These are phyloP conservation scores for Antennarius striatus DNA, from an alignment of 2,113 vertebrate species.

Conservation along the genomic window DNA sequence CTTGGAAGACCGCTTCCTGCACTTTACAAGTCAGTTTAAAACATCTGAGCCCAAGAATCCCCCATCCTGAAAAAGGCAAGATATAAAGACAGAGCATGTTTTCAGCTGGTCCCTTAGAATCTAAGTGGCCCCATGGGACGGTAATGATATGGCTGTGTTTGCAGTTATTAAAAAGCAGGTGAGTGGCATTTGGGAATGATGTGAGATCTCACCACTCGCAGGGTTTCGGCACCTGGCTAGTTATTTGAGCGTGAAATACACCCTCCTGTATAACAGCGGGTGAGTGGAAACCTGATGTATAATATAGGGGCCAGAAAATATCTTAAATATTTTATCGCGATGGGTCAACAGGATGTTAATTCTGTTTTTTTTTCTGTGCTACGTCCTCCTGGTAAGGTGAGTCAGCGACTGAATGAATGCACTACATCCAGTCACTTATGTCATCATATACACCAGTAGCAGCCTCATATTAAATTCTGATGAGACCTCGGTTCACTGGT, in stretches of 20 bases:
- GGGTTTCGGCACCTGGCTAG: conserved; percentile 40
- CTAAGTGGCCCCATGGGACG: conserved; percentile 59
- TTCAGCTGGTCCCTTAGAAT: conserved; percentile 45
- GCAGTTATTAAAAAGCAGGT: conserved; percentile 67
- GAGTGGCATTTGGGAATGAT: conserved; percentile 66
- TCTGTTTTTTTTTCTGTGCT: conserved; percentile 53
- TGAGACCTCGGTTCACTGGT: conserved; percentile 5
- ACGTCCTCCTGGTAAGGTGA: conserved; percentile 27
- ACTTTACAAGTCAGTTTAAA: conserved; percentile 26
- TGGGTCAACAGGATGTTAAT: conserved; percentile 68
- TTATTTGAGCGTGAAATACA: conserved; percentile 41
- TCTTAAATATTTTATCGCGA: conserved; percentile 66
- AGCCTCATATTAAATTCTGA: conserved; percentile 32
- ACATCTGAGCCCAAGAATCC: conserved; percentile 23
- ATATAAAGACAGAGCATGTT: conserved; percentile 43
- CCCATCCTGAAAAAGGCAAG: conserved; percentile 28
- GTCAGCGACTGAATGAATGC: conserved; percentile 41
- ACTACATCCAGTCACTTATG: conserved; percentile 22
- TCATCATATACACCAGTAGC: conserved; percentile 16
- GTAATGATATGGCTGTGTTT: conserved; percentile 40
- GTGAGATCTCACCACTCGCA: conserved; percentile 47
- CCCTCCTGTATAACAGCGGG: conserved; percentile 30
- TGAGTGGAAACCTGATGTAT: conserved; percentile 30
- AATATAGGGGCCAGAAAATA: conserved; percentile 20
- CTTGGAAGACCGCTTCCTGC: conserved; percentile 40